These are phyloP conservation scores for Trachymyrmex cornetzi DNA, from an alignment of 1,140 invertebrate genomes.

Conservation along the genomic window DNA sequence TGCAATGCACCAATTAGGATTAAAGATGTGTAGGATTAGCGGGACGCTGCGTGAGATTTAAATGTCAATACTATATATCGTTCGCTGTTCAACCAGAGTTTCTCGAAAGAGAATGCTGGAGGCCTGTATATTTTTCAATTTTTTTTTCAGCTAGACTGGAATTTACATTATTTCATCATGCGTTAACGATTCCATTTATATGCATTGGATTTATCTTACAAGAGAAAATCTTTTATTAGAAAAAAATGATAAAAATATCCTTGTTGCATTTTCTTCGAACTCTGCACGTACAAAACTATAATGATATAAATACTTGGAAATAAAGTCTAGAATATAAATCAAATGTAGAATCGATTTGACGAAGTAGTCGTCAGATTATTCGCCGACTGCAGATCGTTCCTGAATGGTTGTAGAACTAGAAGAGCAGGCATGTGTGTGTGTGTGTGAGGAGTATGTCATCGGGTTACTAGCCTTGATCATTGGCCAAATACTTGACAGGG, in stretches of 20 bases:
- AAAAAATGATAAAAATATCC: background rate
- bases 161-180: background rate
- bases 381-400: constrained; percentile 26
- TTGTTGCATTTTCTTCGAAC: background rate
- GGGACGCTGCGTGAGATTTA: background rate
- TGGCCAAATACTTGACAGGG: constrained; percentile 83
- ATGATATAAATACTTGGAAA: background rate
- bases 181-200: background rate
- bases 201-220: background rate
- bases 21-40: background rate
- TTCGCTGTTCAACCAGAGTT: background rate
- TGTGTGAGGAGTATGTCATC: constrained; percentile 71
- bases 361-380: background rate
- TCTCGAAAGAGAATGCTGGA: background rate
- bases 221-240: no score
- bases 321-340: background rate
- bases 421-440: constrained; percentile 30
- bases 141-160: background rate
- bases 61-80: constrained; percentile 1
- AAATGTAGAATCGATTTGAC: background rate
- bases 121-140: background rate
- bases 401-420: constrained; percentile 72
- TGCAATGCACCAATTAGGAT: background rate
- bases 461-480: constrained; percentile 84
- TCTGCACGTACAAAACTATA: background rate